These are phyloP conservation scores for Agrotis segetum DNA, from an alignment of 2,888 invertebrate genomes.

Conservation along the genomic window DNA sequence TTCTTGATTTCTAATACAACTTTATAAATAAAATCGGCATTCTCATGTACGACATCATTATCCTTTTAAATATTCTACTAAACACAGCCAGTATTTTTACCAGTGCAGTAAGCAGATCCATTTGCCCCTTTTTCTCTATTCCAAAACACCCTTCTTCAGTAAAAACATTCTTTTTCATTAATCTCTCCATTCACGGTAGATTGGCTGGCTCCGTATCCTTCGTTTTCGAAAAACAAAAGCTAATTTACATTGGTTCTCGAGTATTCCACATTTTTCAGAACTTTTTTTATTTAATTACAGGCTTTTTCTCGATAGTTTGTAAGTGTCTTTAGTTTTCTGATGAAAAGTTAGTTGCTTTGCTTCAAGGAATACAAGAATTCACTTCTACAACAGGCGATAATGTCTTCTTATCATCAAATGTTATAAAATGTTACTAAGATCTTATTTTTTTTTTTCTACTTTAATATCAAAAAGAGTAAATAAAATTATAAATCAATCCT, in stretches of 20 bases:
- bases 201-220: slow-evolving; percentile 34
- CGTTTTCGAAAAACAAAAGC: slow-evolving; percentile 38
- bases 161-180: slow-evolving; percentile 51
- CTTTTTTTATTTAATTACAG: slow-evolving; percentile 30
- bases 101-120: slow-evolving; percentile 20
- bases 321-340: background rate
- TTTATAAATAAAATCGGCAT: background rate
- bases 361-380: background rate
- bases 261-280: slow-evolving; percentile 13
- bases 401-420: background rate
- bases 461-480: too few species aligned
- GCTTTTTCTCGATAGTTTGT: background rate
- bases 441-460: background rate
- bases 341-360: background rate
- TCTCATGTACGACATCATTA: background rate
- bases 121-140: slow-evolving; percentile 23
- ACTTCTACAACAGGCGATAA: too few species aligned
- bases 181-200: slow-evolving; percentile 49
- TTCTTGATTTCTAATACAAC: background rate
- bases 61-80: slow-evolving; percentile 23
- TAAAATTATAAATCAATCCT: background rate
- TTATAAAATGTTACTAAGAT: background rate
- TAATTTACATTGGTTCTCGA: slow-evolving; percentile 43
- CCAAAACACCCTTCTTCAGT: slow-evolving; percentile 20
- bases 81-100: background rate